Evolutionary conservation across 2,113 vertebrate genomes (phyloP).

Genomic region (Noturus placidus): DNA sequence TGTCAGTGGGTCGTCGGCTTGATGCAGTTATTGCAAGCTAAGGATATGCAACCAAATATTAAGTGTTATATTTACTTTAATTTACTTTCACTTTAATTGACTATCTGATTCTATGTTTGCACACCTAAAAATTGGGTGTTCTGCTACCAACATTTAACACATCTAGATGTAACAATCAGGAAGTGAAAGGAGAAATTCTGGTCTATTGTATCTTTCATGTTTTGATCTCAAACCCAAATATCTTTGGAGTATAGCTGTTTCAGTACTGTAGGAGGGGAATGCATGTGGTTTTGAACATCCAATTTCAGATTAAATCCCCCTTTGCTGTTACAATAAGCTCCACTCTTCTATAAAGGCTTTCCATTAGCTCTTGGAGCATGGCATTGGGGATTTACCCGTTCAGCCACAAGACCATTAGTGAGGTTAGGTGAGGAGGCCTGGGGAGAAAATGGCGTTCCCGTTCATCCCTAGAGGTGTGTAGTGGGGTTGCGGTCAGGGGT

Average conservation of each 20-base stretch:
- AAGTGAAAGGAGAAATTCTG: neutral
- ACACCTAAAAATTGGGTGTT: neutral
- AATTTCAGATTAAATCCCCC: neutral
- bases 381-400: neutral
- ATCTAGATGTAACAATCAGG: neutral
- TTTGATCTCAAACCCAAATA: neutral
- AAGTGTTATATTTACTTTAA: neutral
- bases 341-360: neutral
- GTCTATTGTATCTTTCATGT: neutral
- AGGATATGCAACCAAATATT: neutral
- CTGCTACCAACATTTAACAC: too few species aligned
- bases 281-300: neutral
- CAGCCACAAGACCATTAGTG: neutral
- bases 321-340: neutral
- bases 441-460: neutral
- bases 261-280: neutral
- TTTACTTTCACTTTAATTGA: neutral
- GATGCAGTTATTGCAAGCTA: neutral
- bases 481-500: neutral
- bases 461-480: neutral
- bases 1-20: too few species aligned
- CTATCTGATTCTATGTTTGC: neutral
- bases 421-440: neutral
- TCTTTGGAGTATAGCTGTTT: neutral
- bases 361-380: too few species aligned